These are phyloP conservation scores for Isoperla grammatica DNA, from an alignment of 2,888 invertebrate species.

Conservation along the genomic window DNA sequence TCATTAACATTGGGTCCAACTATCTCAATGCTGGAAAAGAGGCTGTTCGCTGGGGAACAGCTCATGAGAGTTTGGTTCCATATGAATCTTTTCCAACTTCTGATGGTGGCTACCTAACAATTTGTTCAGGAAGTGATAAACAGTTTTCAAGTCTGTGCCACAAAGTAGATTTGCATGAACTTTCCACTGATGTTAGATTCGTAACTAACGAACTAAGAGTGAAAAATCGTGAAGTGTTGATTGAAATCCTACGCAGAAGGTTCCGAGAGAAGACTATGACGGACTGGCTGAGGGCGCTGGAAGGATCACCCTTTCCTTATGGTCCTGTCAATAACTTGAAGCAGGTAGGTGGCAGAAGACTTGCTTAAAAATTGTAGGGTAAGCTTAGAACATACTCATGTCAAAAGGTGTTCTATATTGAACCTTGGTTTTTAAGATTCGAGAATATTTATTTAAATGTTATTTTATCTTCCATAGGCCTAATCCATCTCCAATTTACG, in stretches of 20 bases:
- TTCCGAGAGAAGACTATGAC: constrained; percentile 60
- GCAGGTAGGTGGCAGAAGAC: constrained; percentile 47
- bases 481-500: too few relatives aligned
- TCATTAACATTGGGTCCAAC: constrained; percentile 85
- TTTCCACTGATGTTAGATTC: constrained; percentile 61
- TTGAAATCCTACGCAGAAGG: constrained; percentile 55
- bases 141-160: constrained; percentile 72
- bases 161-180: constrained; percentile 53
- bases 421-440: too few relatives aligned
- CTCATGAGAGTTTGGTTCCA: constrained; percentile 90
- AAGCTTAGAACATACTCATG: too few relatives aligned
- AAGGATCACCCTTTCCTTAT: constrained; percentile 72
- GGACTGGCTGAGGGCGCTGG: constrained; percentile 69
- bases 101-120: constrained; percentile 71
- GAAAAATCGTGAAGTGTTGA: constrained; percentile 62
- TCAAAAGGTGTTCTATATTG: too few relatives aligned
- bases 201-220: constrained; percentile 70
- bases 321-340: constrained; percentile 85
- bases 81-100: constrained; percentile 84
- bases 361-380: too few relatives aligned
- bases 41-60: constrained; percentile 81
- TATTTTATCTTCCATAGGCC: too few relatives aligned
- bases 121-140: constrained; percentile 80
- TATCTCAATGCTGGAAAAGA: constrained; percentile 81
- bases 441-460: too few relatives aligned